These are phyloP conservation scores for Tyria jacobaeae DNA, from an alignment of 2,888 invertebrate genomes.

Conservation along the genomic window DNA sequence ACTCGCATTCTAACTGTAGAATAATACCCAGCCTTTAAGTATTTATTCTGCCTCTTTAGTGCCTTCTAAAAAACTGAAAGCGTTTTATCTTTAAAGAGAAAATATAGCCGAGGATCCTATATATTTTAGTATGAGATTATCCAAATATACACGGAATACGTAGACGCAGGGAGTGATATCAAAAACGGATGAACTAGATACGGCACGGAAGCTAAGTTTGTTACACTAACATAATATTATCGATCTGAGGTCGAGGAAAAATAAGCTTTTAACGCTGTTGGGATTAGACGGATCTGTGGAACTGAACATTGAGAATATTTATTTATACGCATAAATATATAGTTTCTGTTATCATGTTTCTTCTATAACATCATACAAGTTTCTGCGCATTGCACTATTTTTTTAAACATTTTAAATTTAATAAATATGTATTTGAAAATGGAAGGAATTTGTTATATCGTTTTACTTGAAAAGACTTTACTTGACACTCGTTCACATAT, in stretches of 20 bases:
- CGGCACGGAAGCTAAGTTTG: background rate
- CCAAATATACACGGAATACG: conserved; percentile 7
- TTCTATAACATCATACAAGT: too few species aligned
- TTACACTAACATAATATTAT: background rate
- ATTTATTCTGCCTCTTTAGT: conserved; percentile 12
- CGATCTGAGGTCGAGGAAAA: background rate
- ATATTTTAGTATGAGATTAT: conserved; percentile 15
- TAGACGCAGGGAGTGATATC: conserved; percentile 14
- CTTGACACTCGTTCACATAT: too few species aligned
- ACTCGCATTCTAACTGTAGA: background rate
- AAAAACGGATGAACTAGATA: conserved; percentile 27
- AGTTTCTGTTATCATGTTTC: too few species aligned
- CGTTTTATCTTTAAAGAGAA: conserved; percentile 32
- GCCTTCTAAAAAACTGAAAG: conserved; percentile 27
- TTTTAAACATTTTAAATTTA: too few species aligned
- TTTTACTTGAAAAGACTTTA: too few species aligned
- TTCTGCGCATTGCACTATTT: too few species aligned
- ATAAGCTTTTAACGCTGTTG: background rate
- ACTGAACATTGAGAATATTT: too few species aligned
- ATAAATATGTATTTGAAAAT: too few species aligned
- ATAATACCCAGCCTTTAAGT: background rate
- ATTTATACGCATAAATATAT: too few species aligned
- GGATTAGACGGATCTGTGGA: background rate
- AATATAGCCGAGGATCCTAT: conserved; percentile 16
- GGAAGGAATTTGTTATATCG: too few species aligned